Base-by-base conservation (phyloP, 2,113 vertebrate species). In the Melanerpes aurifrons region DNA sequence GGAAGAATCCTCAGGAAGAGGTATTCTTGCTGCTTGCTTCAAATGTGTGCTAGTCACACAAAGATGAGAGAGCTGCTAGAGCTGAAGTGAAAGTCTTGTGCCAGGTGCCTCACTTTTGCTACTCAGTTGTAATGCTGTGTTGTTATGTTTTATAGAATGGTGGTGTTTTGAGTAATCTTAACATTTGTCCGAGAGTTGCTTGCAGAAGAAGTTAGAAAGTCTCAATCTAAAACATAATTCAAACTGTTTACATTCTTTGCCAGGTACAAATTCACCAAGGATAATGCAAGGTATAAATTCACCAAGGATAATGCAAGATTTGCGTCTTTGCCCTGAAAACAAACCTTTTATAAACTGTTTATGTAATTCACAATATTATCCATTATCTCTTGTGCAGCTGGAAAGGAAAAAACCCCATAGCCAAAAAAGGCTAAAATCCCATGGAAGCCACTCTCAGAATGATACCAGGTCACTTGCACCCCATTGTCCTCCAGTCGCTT, bases 401-500 rank as follows among this genome's bases (percentile, higher is more conserved):
- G 80, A 82, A 98, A 98, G 4, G 82, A 66, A 37, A 98, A 89
- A 83, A 84, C 94, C 12, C 96, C 92, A 1, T 94, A 86, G 50
- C 96, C 97, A 24, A 98, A 92, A 75, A 98, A 97, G 86, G 43
- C 94, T 26, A 99, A n/a, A 82, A 97, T 95, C 7, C 98, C 98
- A 9, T 99, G 98, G 62, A 98, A 98, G 19, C 97, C 98, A 11
- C 98, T 97, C 50, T 95, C 76, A 17, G 98, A 81, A 14, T 99
- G 98, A 63, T 97, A 90, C 98, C 98, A 98, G 4, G 95, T 97
- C 57, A 99, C 98, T 1, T 69, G 96, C 84, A 98, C 94, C 0
- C 97, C 97, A 15, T 98, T 94, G 73, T 98, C 98, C 89, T 98
- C 98, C 58, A 99, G 92, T 15, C 98, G 92, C 90, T 98, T 99